Evolutionary conservation across 2,888 invertebrate species (phyloP).

Genomic region (Chrysodeixis includens): DNA sequence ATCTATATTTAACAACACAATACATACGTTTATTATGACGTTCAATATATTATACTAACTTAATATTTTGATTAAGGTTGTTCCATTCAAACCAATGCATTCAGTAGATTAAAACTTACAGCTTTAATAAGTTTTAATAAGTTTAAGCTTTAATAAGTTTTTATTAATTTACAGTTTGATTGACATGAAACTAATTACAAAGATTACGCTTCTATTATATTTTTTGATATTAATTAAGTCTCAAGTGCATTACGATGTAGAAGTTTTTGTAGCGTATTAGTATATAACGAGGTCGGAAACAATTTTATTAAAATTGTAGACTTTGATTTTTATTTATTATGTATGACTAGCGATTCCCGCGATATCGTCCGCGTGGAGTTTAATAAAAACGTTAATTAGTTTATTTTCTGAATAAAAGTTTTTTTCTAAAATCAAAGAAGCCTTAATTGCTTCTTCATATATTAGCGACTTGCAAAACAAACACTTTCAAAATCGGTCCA

Average conservation of each 20-base stretch:
- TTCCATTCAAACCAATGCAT: not conserved
- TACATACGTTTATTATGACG: no score
- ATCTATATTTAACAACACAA: no score
- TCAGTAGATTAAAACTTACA: slow-evolving; percentile 19
- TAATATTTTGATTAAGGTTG: not conserved
- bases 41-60: no score
- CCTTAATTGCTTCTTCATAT: no score
- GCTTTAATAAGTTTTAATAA: slow-evolving; percentile 21
- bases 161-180: slow-evolving; percentile 30
- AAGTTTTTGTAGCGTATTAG: slow-evolving; percentile 24
- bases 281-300: slow-evolving; percentile 24
- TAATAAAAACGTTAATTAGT: no score
- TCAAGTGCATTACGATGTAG: slow-evolving; percentile 15
- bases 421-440: no score
- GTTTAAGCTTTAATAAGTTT: slow-evolving; percentile 20
- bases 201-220: slow-evolving; percentile 14
- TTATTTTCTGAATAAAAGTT: no score
- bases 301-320: slow-evolving; percentile 10
- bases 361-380: no score
- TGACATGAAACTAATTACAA: slow-evolving; percentile 32
- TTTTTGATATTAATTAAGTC: not conserved
- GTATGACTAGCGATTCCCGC: no score
- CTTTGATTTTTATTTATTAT: slow-evolving; percentile 11
- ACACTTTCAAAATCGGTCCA: no score
- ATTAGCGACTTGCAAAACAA: no score